Percentiles rank a stretch among this genome's conserved stretches.
Evolutionary conservation across 2,797 vertebrate genomes (phyloP).

Genomic region (Heterohyrax brucei): DNA sequence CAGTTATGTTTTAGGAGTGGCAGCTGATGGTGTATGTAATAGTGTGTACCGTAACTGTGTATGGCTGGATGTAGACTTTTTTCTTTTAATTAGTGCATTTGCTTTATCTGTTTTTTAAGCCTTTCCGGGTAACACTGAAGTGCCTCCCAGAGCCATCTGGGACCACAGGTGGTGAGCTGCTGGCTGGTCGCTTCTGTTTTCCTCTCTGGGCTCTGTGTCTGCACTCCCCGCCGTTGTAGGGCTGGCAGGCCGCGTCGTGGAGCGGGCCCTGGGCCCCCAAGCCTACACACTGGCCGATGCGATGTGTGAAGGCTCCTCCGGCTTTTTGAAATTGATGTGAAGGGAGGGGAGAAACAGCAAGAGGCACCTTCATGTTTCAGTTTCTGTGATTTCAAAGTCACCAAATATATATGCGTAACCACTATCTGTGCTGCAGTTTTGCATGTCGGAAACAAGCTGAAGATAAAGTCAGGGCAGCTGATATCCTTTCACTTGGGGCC

Average conservation of each 20-base stretch:
- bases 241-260: not conserved
- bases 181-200: not conserved
- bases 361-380: slow-evolving; percentile 64
- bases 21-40: slow-evolving; percentile 26
- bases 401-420: not conserved
- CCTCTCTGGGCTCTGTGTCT: not conserved
- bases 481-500: not conserved
- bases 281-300: not conserved
- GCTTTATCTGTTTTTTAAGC: slow-evolving; percentile 55
- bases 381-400: slow-evolving; percentile 64
- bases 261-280: no score
- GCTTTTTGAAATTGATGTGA: slow-evolving; percentile 66
- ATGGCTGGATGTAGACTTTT: slow-evolving; percentile 16
- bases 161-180: slow-evolving; percentile 27
- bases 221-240: not conserved
- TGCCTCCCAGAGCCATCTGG: slow-evolving; percentile 64
- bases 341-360: slow-evolving; percentile 49
- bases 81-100: slow-evolving; percentile 58
- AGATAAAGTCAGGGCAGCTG: slow-evolving; percentile 14
- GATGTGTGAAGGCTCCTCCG: not conserved
- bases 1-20: slow-evolving; percentile 42
- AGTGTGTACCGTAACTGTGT: not conserved
- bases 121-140: slow-evolving; percentile 57
- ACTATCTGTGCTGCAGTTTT: not conserved
- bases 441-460: slow-evolving; percentile 47